These are phyloP conservation scores for Andrena dorsata DNA, from an alignment of 2,888 invertebrate genomes.

Conservation along the genomic window DNA sequence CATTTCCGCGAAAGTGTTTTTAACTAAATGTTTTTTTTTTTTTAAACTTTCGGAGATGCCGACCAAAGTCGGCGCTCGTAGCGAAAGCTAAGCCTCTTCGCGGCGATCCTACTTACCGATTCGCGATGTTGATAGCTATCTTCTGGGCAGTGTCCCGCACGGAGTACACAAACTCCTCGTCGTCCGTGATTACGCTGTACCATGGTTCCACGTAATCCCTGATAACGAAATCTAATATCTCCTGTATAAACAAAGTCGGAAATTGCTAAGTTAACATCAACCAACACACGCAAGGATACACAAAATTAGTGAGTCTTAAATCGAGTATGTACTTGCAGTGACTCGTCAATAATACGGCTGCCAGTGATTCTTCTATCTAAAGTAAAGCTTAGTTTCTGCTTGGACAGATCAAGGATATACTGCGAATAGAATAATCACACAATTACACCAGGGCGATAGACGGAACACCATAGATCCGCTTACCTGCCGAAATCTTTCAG, in stretches of 20 bases:
- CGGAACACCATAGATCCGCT: neutral
- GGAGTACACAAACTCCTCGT: constrained; percentile 91
- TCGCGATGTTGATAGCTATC: constrained; percentile 88
- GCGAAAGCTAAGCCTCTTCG: rapidly evolving
- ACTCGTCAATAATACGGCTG: constrained; percentile 94
- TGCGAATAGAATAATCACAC: constrained; percentile 48
- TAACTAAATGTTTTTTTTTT: too few relatives aligned
- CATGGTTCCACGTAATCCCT: constrained; percentile 93
- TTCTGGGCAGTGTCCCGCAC: constrained; percentile 90
- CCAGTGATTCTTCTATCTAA: constrained; percentile 91
- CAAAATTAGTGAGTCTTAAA: constrained; percentile 43
- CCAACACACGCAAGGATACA: neutral
- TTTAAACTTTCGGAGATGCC: too few relatives aligned
- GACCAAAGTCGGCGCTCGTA: too few relatives aligned
- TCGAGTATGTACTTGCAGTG: constrained; percentile 87
- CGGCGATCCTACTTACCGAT: constrained; percentile 83
- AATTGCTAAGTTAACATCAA: constrained; percentile 25
- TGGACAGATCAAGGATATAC: constrained; percentile 79
- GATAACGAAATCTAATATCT: constrained; percentile 92
- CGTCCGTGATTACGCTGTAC: constrained; percentile 89
- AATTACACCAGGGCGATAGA: neutral
- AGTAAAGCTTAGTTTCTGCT: constrained; percentile 82
- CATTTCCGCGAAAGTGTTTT: too few relatives aligned
- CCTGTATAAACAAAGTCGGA: constrained; percentile 77
- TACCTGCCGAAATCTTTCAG: constrained; percentile 82